Base-by-base conservation (phyloP, 1,140 invertebrate genomes). In the Listronotus bonariensis region DNA sequence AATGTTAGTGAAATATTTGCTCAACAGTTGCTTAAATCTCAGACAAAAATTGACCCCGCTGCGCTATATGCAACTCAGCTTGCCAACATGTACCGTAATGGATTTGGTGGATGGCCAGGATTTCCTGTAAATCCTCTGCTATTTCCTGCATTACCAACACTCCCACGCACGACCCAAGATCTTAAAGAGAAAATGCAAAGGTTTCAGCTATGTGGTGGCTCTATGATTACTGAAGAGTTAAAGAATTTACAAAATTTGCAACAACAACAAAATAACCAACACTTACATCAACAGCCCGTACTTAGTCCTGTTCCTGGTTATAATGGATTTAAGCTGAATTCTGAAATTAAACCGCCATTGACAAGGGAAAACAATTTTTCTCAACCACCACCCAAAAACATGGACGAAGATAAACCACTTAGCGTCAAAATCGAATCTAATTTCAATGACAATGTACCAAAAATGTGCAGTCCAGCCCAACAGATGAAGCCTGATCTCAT, bases 181-280 rank as follows among this genome's bases (percentile, higher is more conserved):
- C 82, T 88, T 68, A 87, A 87, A 68, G 84, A 88, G 36, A 80
- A 85, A 31, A 79, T 89, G 8, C 81, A 87, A 34, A 84, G 87
- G 0, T 75, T 89, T 11, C 88, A 87, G 62, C 76, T 88, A 65
- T 87, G 86, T 9, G 88, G 88, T 7, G 88, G 89, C 4, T 83
- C 86, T 3, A 81, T 86, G 18, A 80, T 90, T 0, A 81, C 83
- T 3, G 87, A 90, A 17, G 82, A 70, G 6, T 42, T 64, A 0
- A 64, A 55, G 40, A 45, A 55, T 40, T 51, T 52, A 3, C 56
- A 45, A 36, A 58, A 36, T 18, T 18, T 38, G 9, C 52, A 11
- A 15, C 45, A 43, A 1, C 45, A 14, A 10, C 17, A 20, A 31
- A 58, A 12, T 31, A 36, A 41, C 18, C 53, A 10, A 6, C 53